A percentile compares a stretch with the other conserved stretches of the same genome.
phyloP scores from a whole-genome alignment of 2,113 vertebrate genomes.

The Balaenoptera acutorostrata region DNA sequence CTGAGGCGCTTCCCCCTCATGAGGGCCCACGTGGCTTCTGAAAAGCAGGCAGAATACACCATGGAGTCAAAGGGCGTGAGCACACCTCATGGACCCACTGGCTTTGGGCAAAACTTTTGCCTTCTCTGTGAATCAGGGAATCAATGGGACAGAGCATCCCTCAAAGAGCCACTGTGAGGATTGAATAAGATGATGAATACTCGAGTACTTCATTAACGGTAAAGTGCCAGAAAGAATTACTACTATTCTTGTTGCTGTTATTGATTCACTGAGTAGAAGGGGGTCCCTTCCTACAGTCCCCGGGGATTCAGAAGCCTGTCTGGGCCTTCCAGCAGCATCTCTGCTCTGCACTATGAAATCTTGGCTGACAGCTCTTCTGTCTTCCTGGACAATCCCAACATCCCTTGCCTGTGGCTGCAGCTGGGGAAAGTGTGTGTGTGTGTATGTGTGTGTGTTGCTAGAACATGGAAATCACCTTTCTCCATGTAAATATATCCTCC shows the following conservation, averaged over 20 bases:
- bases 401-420: neutral
- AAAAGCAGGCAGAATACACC: neutral
- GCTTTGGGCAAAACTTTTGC: neutral
- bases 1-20: fast-evolving
- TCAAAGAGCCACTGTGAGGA: neutral
- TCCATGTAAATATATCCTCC: neutral
- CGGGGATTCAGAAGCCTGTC: neutral
- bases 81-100: fast-evolving
- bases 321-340: neutral
- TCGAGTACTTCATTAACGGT: neutral
- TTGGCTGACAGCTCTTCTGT: neutral
- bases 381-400: neutral
- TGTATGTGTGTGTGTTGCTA: neutral
- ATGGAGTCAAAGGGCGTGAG: neutral
- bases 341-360: neutral
- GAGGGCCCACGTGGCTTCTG: neutral
- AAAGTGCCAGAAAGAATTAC: neutral
- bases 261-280: neutral
- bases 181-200: neutral
- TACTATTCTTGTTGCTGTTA: neutral
- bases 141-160: neutral
- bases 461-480: neutral
- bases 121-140: neutral
- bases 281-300: neutral
- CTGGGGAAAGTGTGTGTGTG: neutral